Conservation (phyloP, 2,888 invertebrate species). For the Diogma glabrata region DNA sequence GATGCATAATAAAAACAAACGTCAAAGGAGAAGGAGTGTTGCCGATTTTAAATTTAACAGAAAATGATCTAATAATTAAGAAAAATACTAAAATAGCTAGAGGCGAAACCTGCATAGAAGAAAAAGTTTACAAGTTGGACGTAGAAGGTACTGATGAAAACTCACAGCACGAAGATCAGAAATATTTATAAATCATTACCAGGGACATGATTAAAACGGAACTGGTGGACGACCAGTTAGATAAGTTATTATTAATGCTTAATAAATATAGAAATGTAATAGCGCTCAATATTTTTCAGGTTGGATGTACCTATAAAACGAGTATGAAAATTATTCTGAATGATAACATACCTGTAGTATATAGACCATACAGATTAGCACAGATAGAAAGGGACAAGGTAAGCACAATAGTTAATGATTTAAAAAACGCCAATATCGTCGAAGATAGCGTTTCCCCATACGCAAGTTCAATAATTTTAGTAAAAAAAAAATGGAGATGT, state of each 20-base stretch:
- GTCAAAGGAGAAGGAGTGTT: background rate
- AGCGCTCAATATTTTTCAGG: background rate
- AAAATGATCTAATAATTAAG: background rate
- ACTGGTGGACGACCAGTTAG: background rate
- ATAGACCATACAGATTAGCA: too few species aligned
- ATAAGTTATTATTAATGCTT: background rate
- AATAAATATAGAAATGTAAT: background rate
- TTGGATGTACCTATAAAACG: background rate
- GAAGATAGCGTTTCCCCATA: background rate
- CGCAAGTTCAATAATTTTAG: background rate
- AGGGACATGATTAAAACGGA: background rate
- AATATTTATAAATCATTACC: background rate
- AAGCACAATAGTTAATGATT: background rate
- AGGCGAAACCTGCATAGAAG: background rate
- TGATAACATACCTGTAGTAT: background rate
- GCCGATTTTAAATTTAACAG: background rate
- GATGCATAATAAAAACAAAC: background rate
- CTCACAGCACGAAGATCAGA: background rate
- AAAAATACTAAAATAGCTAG: background rate
- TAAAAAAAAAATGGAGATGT: background rate
- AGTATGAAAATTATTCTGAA: background rate
- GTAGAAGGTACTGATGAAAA: background rate
- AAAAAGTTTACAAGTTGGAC: background rate
- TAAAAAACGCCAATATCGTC: background rate
- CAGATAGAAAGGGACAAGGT: background rate